Percentiles rank a stretch among this genome's conserved stretches.
Evolutionary conservation across 2,888 invertebrate genomes (phyloP).

Genomic region (Xestobium rufovillosum): DNA sequence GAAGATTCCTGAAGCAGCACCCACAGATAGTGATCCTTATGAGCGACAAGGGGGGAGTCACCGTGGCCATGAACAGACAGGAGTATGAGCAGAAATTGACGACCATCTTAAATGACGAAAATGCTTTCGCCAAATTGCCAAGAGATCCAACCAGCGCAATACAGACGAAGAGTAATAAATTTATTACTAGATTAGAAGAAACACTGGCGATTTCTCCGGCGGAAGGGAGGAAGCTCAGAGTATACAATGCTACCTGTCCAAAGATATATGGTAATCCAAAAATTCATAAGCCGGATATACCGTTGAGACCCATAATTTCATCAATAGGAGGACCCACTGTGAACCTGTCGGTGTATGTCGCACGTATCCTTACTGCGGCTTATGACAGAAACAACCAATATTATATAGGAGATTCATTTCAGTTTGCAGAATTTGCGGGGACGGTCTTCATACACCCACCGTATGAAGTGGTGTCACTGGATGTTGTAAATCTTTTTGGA

Average conservation of each 20-base stretch:
- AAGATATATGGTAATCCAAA: slow-evolving; percentile 5
- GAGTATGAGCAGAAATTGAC: no score
- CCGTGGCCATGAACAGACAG: no score
- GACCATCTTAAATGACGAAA: neutral
- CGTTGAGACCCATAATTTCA: slow-evolving; percentile 7
- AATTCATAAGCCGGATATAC: slow-evolving; percentile 1
- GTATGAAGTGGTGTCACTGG: no score
- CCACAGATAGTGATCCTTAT: no score
- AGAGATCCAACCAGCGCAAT: slow-evolving; percentile 1
- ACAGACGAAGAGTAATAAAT: neutral
- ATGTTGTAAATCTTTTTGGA: no score
- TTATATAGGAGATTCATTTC: slow-evolving; percentile 5
- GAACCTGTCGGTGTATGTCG: neutral
- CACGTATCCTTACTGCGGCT: slow-evolving; percentile 4
- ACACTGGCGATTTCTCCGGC: no score
- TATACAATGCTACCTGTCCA: slow-evolving; percentile 3
- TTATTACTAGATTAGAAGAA: no score
- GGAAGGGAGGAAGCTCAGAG: slow-evolving; percentile 1
- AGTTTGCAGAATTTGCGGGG: neutral
- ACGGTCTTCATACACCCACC: no score
- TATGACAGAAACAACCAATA: slow-evolving; percentile 1
- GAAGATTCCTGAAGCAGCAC: no score
- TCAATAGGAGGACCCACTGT: slow-evolving; percentile 4
- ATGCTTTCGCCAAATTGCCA: slow-evolving; percentile 1
- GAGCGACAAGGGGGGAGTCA: no score